A percentile compares a stretch with the other conserved stretches of the same genome.
These are phyloP conservation scores for Drosophila micromelanica DNA, from an alignment of 1,140 invertebrate species.

Conservation along the genomic window DNA sequence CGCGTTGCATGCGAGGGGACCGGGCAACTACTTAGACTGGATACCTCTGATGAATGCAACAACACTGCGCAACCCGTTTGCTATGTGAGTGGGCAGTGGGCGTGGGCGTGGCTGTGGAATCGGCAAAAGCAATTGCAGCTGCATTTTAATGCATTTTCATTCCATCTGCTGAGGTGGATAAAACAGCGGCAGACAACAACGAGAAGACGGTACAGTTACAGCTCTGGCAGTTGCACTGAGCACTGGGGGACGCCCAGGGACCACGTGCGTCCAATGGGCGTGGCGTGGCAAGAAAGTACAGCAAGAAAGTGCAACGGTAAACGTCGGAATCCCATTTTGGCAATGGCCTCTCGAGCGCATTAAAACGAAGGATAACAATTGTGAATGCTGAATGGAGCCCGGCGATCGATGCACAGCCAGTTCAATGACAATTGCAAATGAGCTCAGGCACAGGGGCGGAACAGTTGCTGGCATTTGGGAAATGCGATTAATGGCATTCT, in stretches of 20 bases:
- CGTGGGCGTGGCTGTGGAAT: slow-evolving; percentile 14
- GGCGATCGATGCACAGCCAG: slow-evolving; percentile 12
- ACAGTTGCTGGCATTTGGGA: slow-evolving; percentile 18
- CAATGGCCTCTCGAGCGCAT: slow-evolving; percentile 35
- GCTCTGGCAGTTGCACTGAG: not conserved
- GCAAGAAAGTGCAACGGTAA: slow-evolving; percentile 21
- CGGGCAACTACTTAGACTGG: slow-evolving; percentile 54
- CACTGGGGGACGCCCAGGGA: slow-evolving; percentile 19
- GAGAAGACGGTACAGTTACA: slow-evolving; percentile 14
- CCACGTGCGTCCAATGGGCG: slow-evolving; percentile 26
- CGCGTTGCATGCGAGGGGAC: slow-evolving; percentile 56
- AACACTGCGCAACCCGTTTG: not conserved
- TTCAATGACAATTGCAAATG: slow-evolving; percentile 62
- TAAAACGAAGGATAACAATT: slow-evolving; percentile 2
- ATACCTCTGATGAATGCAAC: slow-evolving; percentile 73
- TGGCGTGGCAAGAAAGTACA: slow-evolving; percentile 24
- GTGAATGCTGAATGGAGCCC: not conserved
- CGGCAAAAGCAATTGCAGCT: slow-evolving; percentile 59
- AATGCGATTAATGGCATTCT: slow-evolving; percentile 43
- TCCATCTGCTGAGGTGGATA: slow-evolving; percentile 20
- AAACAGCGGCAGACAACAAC: slow-evolving; percentile 28
- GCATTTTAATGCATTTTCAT: slow-evolving; percentile 74
- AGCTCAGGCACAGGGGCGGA: slow-evolving; percentile 9
- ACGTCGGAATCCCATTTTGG: slow-evolving; percentile 52
- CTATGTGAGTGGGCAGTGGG: slow-evolving; percentile 5